A percentile compares a stretch with the other conserved stretches of the same genome.
Conservation (phyloP, 2,888 invertebrate genomes). For the Cremastinae sp. region DNA sequence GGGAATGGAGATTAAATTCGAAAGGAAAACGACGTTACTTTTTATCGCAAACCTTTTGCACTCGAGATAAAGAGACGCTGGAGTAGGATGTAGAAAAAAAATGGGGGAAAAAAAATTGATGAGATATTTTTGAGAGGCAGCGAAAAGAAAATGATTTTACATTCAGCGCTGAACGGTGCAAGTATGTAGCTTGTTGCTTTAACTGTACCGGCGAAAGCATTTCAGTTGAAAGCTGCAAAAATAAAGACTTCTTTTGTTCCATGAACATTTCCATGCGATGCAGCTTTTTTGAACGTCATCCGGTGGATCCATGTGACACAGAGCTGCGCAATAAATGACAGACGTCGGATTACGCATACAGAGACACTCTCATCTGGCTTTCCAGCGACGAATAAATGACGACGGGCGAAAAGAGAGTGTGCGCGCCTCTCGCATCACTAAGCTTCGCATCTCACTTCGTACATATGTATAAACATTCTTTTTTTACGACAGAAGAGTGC, state of each 20-base stretch:
- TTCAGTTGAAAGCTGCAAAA: not conserved
- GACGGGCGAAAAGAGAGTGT: not conserved
- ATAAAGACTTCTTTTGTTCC: constrained; percentile 1
- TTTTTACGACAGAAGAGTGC: constrained; percentile 2
- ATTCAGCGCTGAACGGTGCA: too few relatives aligned
- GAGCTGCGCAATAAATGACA: constrained; percentile 4
- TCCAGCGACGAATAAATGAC: not conserved
- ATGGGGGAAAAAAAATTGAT: too few relatives aligned
- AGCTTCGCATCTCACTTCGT: not conserved
- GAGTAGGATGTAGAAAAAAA: too few relatives aligned
- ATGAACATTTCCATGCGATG: not conserved
- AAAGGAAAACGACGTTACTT: constrained; percentile 1
- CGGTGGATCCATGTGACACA: not conserved
- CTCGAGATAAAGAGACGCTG: too few relatives aligned
- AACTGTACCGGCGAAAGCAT: not conserved
- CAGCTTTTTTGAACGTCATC: not conserved
- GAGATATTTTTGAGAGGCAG: too few relatives aligned
- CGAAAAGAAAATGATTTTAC: too few relatives aligned
- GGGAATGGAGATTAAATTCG: constrained; percentile 10
- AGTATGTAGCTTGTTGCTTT: too few relatives aligned
- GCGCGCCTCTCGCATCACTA: not conserved
- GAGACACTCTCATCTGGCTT: constrained; percentile 5
- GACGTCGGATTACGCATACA: not conserved
- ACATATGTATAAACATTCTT: not conserved
- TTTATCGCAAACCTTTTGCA: too few relatives aligned